Base-by-base conservation (phyloP, 2,888 invertebrate species). In the Ennomos quercinarius region DNA sequence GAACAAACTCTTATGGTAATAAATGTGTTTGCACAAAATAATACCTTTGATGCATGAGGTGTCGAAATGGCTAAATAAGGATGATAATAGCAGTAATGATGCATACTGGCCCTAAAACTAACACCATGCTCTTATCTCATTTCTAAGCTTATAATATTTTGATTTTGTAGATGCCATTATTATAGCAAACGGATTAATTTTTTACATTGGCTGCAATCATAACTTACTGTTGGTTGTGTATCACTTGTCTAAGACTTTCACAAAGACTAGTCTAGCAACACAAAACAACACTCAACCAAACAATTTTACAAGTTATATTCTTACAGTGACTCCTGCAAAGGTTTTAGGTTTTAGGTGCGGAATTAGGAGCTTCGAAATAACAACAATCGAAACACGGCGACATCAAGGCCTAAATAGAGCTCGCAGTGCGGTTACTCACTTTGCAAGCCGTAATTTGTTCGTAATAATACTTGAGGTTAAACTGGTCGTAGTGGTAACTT, bases 391-490 rank as follows among this genome's bases (percentile, higher is more conserved):
- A 57, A 45, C 54, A 54, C 38, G 40, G 40, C 48, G 40, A 56
- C 46, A 43, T 51, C 47, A 51, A 50, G 41, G 46, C 45, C 43
- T 39, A 27, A 2, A 27, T 1, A 27, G 27, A 27, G 27, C 27
- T 27, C 27, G 27, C 27, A 27, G 27, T 27, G 27, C 27, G n/a
- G 61, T 57, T 54, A 71, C 78, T 81, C 70, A 84, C 86, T 74
- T 81, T 83, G 62, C 70, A 63, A 40, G 74, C 74, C 69, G 77
- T 78, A 66, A 84, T 72, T 72, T 84, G 74, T 65, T 84, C 84
- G 61, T 84, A 84, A 61, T 73, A 80, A 55, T 70, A 68, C 66
- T 77, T 80, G 36, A 84, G 67, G 64, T 76, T 71, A 70, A 71
- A 81, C 52, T 67, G 71, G 55, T 80, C 71, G 57, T 77, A 72